A percentile compares a stretch with the other conserved stretches of the same genome.
Conservation (phyloP, 2,888 invertebrate genomes). For the Thereva nobilitata region DNA sequence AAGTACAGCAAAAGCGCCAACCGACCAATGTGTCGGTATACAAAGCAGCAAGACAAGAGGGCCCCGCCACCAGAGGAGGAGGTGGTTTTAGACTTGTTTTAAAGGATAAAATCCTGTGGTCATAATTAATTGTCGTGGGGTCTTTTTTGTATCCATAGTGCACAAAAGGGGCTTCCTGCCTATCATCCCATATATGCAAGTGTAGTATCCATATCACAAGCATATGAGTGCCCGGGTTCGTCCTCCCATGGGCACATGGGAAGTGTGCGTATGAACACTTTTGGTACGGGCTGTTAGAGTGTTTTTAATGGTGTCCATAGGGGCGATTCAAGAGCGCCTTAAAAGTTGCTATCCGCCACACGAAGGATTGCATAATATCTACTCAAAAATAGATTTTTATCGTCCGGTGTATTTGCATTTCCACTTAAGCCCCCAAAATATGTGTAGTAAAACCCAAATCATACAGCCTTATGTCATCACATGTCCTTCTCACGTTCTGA, state of each 20-base stretch:
- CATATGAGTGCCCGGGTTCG: neutral
- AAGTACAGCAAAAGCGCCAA: conserved; percentile 47
- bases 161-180: conserved; percentile 23
- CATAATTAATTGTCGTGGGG: conserved; percentile 53
- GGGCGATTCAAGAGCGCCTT: neutral
- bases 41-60: neutral
- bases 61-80: neutral
- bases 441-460: too few relatives aligned
- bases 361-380: too few relatives aligned
- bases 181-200: conserved; percentile 19
- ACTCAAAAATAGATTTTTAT: too few relatives aligned
- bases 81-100: conserved; percentile 17
- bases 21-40: conserved; percentile 13
- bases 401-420: too few relatives aligned
- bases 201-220: neutral
- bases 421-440: too few relatives aligned
- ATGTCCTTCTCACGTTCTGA: conserved; percentile 9
- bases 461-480: neutral
- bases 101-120: conserved; percentile 53
- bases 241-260: neutral
- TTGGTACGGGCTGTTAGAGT: neutral
- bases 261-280: conserved; percentile 23
- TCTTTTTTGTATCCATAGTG: conserved; percentile 20
- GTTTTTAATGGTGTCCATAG: neutral
- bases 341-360: neutral